These are phyloP conservation scores for Caenorhabditis wallacei DNA, from an alignment of 2,888 invertebrate genomes.

Conservation along the genomic window DNA sequence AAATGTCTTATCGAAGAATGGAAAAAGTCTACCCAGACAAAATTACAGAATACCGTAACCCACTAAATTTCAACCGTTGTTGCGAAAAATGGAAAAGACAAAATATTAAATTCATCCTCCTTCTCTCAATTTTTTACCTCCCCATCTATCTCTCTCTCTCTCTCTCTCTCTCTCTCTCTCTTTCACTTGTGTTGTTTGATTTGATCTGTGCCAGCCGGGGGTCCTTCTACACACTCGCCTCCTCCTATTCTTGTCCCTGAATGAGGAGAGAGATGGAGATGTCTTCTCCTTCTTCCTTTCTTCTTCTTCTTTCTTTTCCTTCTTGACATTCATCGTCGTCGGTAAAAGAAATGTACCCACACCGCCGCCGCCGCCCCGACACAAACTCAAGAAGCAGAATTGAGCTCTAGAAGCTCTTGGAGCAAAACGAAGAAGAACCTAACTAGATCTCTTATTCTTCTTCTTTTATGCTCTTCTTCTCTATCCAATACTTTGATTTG, in stretches of 20 bases:
- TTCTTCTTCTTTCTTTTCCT: conserved; percentile 27
- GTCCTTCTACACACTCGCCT: conserved; percentile 50
- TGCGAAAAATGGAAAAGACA: neutral
- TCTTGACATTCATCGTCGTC: conserved; percentile 52
- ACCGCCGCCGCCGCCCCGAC: conserved; percentile 19
- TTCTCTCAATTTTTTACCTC: conserved; percentile 31
- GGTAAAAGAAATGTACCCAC: conserved; percentile 64
- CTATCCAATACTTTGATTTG: conserved; percentile 14
- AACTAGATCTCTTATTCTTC: conserved; percentile 57
- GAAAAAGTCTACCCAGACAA: too few species aligned
- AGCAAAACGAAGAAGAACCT: conserved; percentile 39
- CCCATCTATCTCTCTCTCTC: too few species aligned
- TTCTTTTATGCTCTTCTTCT: conserved; percentile 26
- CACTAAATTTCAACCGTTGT: conserved; percentile 14
- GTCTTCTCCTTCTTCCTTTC: conserved; percentile 37
- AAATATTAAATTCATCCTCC: conserved; percentile 37
- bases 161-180: neutral
- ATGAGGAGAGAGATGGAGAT: conserved; percentile 39
- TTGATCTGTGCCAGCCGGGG: conserved; percentile 62
- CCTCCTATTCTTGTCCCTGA: conserved; percentile 51
- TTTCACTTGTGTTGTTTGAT: conserved; percentile 64
- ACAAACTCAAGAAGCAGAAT: conserved; percentile 51
- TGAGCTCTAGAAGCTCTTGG: conserved; percentile 39
- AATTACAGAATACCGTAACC: too few species aligned
- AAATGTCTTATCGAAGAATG: too few species aligned